phyloP scores from a whole-genome alignment of 2,113 vertebrate genomes.

The Hypocryptadius cinnamomeus region DNA sequence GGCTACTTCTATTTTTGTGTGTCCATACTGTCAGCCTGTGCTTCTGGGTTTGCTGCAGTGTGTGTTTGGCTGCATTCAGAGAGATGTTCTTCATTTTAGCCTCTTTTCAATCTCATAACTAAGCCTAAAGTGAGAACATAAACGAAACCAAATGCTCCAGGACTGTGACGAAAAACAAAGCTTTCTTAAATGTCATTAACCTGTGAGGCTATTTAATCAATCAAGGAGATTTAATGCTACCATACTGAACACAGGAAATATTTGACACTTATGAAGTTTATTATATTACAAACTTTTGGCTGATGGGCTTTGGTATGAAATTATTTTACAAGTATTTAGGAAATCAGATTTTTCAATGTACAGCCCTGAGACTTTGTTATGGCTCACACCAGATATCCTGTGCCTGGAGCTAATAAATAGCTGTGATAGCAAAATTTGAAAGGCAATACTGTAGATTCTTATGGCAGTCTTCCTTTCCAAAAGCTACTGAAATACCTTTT shows the following conservation, averaged over 20 bases:
- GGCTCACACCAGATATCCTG: background rate
- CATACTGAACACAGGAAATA: background rate
- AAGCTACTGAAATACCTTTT: background rate
- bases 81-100: background rate
- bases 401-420: background rate
- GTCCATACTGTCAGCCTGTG: background rate
- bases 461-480: background rate
- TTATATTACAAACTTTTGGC: background rate
- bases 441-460: background rate
- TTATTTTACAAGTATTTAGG: background rate
- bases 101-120: background rate
- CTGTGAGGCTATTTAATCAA: background rate
- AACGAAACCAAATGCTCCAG: background rate
- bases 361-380: background rate
- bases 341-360: background rate
- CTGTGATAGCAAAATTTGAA: background rate
- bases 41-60: background rate
- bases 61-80: background rate
- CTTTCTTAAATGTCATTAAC: background rate
- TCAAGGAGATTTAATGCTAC: background rate
- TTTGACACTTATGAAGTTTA: background rate
- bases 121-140: background rate
- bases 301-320: background rate
- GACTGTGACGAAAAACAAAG: background rate
- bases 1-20: background rate